Conservation (phyloP, 2,113 vertebrate species). For the Garra rufa region DNA sequence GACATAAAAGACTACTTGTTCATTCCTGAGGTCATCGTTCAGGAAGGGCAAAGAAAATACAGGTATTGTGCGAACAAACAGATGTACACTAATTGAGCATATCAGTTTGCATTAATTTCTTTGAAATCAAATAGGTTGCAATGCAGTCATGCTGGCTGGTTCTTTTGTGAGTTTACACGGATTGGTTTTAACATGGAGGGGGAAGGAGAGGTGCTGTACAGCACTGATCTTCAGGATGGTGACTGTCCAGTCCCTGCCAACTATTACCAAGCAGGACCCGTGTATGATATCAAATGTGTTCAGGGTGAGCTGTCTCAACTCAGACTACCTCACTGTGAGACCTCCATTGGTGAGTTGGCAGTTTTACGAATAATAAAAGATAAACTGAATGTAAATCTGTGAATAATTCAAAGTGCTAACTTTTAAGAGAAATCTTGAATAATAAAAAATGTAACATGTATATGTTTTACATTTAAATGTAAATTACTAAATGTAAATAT, state of each 20-base stretch:
- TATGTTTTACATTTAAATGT: no score
- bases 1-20: background rate
- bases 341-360: constrained; percentile 24
- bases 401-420: background rate
- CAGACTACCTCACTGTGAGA: constrained; percentile 39
- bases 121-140: constrained; percentile 3
- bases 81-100: background rate
- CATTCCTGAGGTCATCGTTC: background rate
- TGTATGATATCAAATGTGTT: constrained; percentile 44
- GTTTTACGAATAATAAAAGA: background rate
- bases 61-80: constrained; percentile 14
- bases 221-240: background rate
- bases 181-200: constrained; percentile 39
- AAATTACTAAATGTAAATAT: no score
- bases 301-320: constrained; percentile 38
- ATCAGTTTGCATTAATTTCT: background rate
- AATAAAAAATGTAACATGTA: no score
- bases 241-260: constrained; percentile 18
- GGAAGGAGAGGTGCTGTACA: constrained; percentile 35
- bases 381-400: no score
- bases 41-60: background rate
- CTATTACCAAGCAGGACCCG: constrained; percentile 24
- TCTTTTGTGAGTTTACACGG: constrained; percentile 5
- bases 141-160: constrained; percentile 28
- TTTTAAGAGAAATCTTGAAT: background rate